Percentiles rank a stretch among this genome's conserved stretches.
Evolutionary conservation across 2,113 vertebrate genomes (phyloP).

Genomic region (Archilochus colubris): DNA sequence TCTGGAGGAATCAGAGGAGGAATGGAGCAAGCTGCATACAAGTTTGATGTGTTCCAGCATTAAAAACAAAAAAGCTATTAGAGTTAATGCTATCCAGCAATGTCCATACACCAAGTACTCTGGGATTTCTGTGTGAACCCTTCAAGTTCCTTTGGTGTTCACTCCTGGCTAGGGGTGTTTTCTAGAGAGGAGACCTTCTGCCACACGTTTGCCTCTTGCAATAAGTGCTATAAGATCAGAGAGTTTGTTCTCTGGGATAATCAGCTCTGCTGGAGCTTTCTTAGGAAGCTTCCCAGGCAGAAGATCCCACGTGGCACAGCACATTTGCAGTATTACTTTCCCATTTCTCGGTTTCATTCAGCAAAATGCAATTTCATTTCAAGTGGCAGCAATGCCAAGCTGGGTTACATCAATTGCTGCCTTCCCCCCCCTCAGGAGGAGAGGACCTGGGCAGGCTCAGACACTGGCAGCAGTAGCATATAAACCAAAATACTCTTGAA

Average conservation of each 20-base stretch:
- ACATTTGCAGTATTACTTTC: background rate
- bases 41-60: rapidly evolving
- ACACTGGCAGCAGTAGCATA: background rate
- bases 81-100: background rate
- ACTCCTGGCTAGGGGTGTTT: background rate
- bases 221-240: background rate
- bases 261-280: background rate
- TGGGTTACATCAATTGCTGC: constrained; percentile 45
- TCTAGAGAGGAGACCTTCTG: background rate
- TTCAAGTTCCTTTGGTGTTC: background rate
- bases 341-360: constrained; percentile 51
- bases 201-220: background rate
- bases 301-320: background rate
- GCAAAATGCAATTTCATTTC: constrained; percentile 59
- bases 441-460: background rate
- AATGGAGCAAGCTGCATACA: background rate
- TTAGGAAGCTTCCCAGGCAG: background rate
- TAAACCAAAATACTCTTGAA: background rate
- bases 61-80: background rate
- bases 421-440: constrained; percentile 20
- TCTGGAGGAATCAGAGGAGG: background rate
- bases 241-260: background rate
- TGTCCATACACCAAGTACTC: background rate
- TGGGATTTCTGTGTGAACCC: background rate
- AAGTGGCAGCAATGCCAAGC: constrained; percentile 42